Percentiles rank a stretch among this genome's conserved stretches.
phyloP scores from a whole-genome alignment of 2,797 vertebrate species.

The Crenuchus spilurus region DNA sequence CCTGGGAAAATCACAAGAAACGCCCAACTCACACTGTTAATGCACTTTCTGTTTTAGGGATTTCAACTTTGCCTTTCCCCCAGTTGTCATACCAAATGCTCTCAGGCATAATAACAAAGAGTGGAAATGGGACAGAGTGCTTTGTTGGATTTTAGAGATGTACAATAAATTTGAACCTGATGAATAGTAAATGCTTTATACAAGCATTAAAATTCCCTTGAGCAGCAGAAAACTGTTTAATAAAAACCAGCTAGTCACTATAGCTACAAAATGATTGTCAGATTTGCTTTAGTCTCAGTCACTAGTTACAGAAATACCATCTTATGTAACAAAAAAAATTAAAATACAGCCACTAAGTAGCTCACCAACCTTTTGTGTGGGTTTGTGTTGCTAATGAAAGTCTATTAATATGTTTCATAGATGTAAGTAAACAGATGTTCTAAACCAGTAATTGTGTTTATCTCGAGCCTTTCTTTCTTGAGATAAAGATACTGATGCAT shows the following conservation, averaged over 20 bases:
- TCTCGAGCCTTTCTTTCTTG: no score
- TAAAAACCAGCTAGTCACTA: neutral
- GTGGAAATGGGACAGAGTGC: neutral
- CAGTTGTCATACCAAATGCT: constrained; percentile 13
- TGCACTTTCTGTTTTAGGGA: constrained; percentile 15
- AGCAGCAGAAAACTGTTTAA: neutral
- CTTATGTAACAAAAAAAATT: no score
- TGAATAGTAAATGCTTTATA: neutral
- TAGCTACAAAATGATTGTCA: neutral
- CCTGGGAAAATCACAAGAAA: constrained; percentile 35
- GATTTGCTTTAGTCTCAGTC: no score
- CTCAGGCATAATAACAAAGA: constrained; percentile 14
- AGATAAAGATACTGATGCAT: no score
- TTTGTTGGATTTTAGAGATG: neutral
- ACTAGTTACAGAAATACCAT: no score
- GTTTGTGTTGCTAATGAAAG: neutral
- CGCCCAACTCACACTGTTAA: constrained; percentile 31
- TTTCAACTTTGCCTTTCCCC: constrained; percentile 10
- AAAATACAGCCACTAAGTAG: neutral
- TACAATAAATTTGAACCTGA: neutral
- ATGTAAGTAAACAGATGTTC: no score
- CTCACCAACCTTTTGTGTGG: neutral
- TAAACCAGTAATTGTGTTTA: no score
- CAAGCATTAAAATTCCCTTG: no score
- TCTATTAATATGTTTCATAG: neutral